Evolutionary conservation across 23 tunicate genomes (phyloP), one percentile per base, ranked within the genome.

Genomic region (Styela clava): DNA sequence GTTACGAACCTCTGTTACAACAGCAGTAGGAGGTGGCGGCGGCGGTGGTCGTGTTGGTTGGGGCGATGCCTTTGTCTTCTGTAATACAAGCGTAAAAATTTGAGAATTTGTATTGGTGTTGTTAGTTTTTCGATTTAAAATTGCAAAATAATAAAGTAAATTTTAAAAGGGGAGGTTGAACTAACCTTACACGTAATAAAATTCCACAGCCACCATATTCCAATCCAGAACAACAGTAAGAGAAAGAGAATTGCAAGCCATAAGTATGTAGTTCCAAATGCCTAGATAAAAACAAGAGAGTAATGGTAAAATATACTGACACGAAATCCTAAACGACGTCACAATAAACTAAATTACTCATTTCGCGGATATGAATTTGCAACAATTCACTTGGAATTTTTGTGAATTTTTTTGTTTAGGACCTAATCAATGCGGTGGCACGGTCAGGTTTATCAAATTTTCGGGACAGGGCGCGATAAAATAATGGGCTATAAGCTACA

Each of bases 201-300:
- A 5, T 85, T 89, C 85, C 91, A 85, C 26, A 89, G 79, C 95
- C 95, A 89, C 95, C 95, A 89, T 0, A 89, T 34, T 16, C 63
- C 74, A 16, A 63, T 18, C 33, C 83, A 32, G 24, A 74, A 32
- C 19, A 89, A 29, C 2, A 85, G 81, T 29, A 34, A 30, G 29
- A 79, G 62, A 29, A 74, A 33, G 3, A 81, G 22, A 33, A 85
- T 22, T 2, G 78, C n/a, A 7, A 63, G n/a, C 79, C 79, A 68
- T 19, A 85, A 23, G 29, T 44, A 24, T 9, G 65, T 33, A 18
- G 64, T 44, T 22, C 65, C 37, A 27, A 44, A 76, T 2, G 65
- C 31, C 64, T 52, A 2, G 20, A 74, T 31, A 34, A 31, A 20
- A 18, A 27, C 20, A n/a, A n/a, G n/a, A n/a, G n/a, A n/a, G n/a